Conservation (phyloP, 2,113 vertebrate genomes). For the Formicarius rufipectus region DNA sequence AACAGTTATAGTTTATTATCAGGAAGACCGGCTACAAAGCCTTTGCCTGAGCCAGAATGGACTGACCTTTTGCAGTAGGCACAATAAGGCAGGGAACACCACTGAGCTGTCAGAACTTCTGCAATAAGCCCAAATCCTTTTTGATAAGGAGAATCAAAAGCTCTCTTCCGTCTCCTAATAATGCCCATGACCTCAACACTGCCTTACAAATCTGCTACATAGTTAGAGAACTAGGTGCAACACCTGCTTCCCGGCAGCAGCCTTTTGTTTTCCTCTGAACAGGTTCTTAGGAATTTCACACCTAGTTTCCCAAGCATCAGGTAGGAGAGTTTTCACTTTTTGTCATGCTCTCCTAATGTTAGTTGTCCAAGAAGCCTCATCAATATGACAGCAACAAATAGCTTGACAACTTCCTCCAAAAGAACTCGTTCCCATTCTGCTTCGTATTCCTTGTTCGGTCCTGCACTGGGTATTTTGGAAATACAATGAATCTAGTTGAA, state of each 20-base stretch:
- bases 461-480: background rate
- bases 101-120: conserved; percentile 25
- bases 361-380: background rate
- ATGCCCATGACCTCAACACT: background rate
- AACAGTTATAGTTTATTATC: conserved; percentile 23
- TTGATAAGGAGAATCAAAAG: conserved; percentile 44
- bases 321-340: background rate
- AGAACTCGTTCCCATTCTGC: background rate
- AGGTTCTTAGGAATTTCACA: background rate
- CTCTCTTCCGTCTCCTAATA: background rate
- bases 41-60: background rate
- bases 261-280: background rate
- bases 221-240: background rate
- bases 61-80: conserved; percentile 51
- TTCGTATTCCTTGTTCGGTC: background rate
- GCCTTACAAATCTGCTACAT: background rate
- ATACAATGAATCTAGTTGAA: background rate
- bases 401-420: background rate
- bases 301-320: background rate
- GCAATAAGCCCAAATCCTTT: conserved; percentile 58
- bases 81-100: background rate
- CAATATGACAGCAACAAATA: background rate
- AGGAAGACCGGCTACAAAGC: conserved; percentile 28
- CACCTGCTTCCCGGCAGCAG: background rate
- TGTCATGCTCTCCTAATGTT: background rate